Evolutionary conservation across 2,888 invertebrate genomes (phyloP), one percentile per base, ranked within the genome.

Genomic region (Scrobipalpa atriplicella): DNA sequence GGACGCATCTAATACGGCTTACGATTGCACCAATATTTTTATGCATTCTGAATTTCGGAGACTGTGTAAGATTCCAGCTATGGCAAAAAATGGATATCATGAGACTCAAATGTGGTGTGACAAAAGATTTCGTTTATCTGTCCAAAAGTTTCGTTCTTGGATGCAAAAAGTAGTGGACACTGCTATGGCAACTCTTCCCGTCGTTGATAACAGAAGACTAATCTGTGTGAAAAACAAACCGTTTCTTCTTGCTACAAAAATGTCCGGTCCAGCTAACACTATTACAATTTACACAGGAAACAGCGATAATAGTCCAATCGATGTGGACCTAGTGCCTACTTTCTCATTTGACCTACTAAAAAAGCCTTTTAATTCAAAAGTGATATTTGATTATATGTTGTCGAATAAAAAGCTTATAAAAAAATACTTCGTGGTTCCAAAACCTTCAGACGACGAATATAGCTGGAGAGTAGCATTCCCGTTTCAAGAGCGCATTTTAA

Each of bases 381-480:
- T 86, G n/a, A 72, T 79, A 69, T 86, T 87, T 68, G 19, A 66
- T 0, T 84, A 76, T 72, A 76, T 79, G 2, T 13, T 56, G 21
- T 11, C 19, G 13, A 80, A 78, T 11, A 73, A 77, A 8, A 39
- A 54, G 1, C 13, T 56, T 13, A 72, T 75, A 11, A 66, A 66
- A n/a, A 66, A 73, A 60, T 87, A 86, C 74, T 87, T 84, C 74
- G 81, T 82, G 36, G 87, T 87, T 41, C 87, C 87, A 0, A 87
- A 87, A 77, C 86, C 87, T 19, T 81, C 73, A 65, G 72, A 78
- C 18, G 76, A 84, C 67, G 78, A 84, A 68, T 82, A 72, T 68
- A 80, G 83, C 72, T 87, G 87, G 87, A 78, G 87, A 68, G 68
- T 87, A 63, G 79, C 85, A 38, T 87, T 87, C 68, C 87, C 87